A percentile compares a stretch with the other conserved stretches of the same genome.
phyloP scores from a whole-genome alignment of 1,140 invertebrate genomes.

The Papilio polyxenes region DNA sequence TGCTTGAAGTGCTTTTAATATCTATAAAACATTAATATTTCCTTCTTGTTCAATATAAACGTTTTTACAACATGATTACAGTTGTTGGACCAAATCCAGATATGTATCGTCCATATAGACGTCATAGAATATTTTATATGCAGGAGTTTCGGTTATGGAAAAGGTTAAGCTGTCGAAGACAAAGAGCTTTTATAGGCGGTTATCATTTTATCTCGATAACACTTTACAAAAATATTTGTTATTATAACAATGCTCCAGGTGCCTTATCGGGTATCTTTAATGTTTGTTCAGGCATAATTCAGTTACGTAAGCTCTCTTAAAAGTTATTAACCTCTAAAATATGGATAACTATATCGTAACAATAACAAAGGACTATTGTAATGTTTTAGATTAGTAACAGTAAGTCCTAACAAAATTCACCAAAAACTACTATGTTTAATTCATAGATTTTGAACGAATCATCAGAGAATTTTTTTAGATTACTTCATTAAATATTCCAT shows the following conservation, averaged over 20 bases:
- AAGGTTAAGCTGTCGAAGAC: background rate
- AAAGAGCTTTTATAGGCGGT: background rate
- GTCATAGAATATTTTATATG: too few species aligned
- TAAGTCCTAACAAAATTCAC: too few species aligned
- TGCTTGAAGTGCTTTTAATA: conserved; percentile 17
- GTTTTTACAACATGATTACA: background rate
- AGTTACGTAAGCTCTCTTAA: background rate
- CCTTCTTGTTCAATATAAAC: background rate
- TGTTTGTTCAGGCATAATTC: background rate
- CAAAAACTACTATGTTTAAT: too few species aligned
- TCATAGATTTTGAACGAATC: too few species aligned
- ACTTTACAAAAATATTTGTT: background rate
- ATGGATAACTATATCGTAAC: background rate
- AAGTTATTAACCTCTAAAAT: background rate
- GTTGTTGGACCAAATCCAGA: background rate
- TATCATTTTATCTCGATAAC: background rate
- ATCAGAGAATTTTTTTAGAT: too few species aligned
- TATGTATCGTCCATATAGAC: background rate
- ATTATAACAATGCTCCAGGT: background rate
- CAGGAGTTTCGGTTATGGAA: too few species aligned
- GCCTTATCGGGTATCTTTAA: background rate
- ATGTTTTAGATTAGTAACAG: too few species aligned
- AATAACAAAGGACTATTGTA: background rate
- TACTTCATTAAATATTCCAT: too few species aligned
- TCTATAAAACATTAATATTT: background rate